Evolutionary conservation across 1,140 invertebrate species (phyloP), one percentile per base, ranked within the genome.

Genomic region (Drosophila tsacasi): DNA sequence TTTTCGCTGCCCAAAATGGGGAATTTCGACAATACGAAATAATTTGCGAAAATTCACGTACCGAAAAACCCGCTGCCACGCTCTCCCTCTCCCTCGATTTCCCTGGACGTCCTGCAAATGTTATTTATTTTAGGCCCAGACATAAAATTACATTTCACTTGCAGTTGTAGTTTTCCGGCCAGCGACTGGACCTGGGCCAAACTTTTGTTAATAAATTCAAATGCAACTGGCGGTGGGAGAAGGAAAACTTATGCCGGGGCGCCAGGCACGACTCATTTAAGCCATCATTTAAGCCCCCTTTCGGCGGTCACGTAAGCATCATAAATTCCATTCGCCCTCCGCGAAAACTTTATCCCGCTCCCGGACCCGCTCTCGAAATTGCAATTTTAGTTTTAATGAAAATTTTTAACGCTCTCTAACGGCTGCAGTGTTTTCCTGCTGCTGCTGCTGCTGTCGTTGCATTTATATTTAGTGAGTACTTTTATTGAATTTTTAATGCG

Each of bases 161-260:
- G 64, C 74, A 68, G 50, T 76, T 80, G 64, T 80, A 68, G 50
- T 69, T 80, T 44, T 39, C 49, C 21, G 61, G 57, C 44, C 65
- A 27, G 37, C 35, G 57, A 66, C 57, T 80, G 77, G 78, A 76
- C 66, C 55, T 71, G 79, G 61, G 79, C 79, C 79, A 81, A 57
- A 81, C 72, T 81, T 81, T 82, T 77, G 80, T 82, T 82, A 82
- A 82, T 82, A 82, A 82, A 82, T 82, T 82, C 74, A 82, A 82
- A 82, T 82, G 80, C 80, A 82, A 75, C 65, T 66, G 79, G 60
- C 49, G 68, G 49, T 25, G 25, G 15, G 39, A 30, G 42, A 10
- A 12, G 42, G 23, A 46, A 23, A 72, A 61, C 71, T 74, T 73
- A 61, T 74, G 71, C 71, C 49, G 57, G 72, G 47, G 9, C 42